A percentile compares a stretch with the other conserved stretches of the same genome.
Evolutionary conservation across 1,140 invertebrate genomes (phyloP).

Genomic region (Listronotus oregonensis): DNA sequence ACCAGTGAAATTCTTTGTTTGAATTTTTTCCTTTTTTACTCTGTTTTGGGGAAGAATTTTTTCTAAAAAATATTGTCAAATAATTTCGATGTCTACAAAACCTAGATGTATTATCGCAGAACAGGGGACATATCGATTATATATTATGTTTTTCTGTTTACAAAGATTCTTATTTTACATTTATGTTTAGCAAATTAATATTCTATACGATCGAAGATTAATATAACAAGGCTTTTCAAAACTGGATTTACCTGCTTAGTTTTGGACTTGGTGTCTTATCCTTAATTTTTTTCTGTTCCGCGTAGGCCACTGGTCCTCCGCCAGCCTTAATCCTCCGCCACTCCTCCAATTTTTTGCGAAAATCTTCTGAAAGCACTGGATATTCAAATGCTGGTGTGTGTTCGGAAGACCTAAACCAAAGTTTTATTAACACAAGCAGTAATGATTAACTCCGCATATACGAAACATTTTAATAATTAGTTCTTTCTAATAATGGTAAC

Average conservation of each 20-base stretch:
- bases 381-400: slow-evolving; percentile 60
- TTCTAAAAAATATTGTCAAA: slow-evolving; percentile 1
- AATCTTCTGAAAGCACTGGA: slow-evolving; percentile 69
- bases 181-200: no score
- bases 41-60: slow-evolving; percentile 38
- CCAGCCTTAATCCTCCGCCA: slow-evolving; percentile 69
- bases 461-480: no score
- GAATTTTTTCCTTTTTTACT: slow-evolving; percentile 45
- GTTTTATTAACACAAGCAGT: no score
- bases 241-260: slow-evolving; percentile 52
- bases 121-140: no score
- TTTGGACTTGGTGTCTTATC: slow-evolving; percentile 54
- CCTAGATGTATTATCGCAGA: no score
- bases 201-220: no score
- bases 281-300: slow-evolving; percentile 43
- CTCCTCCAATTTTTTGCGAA: slow-evolving; percentile 70
- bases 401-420: slow-evolving; percentile 43
- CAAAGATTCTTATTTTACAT: no score
- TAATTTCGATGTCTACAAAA: no score
- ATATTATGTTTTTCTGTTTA: no score
- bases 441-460: no score
- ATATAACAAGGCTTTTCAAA: no score
- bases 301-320: slow-evolving; percentile 57
- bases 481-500: no score
- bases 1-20: slow-evolving; percentile 61